Conservation (phyloP, 2,888 invertebrate species). For the Eupithecia subfuscata region DNA sequence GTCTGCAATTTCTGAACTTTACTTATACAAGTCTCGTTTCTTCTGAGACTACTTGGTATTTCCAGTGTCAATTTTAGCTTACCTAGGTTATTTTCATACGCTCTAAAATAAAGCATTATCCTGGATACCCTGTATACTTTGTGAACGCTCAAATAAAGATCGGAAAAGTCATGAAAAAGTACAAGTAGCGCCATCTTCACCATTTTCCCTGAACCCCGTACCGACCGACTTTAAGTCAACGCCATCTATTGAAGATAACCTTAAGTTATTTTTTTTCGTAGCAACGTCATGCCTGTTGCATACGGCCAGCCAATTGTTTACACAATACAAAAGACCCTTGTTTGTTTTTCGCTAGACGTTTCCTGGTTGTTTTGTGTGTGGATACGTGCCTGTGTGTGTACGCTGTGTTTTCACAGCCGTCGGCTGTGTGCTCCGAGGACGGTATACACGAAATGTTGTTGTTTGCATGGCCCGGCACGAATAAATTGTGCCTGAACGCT, state of each 20-base stretch:
- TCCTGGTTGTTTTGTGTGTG: constrained; percentile 84
- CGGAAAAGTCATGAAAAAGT: background rate
- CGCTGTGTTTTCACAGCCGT: constrained; percentile 78
- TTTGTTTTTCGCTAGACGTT: constrained; percentile 85
- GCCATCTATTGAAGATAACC: constrained; percentile 71
- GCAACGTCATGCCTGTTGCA: constrained; percentile 81
- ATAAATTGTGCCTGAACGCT: constrained; percentile 69
- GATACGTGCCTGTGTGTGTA: constrained; percentile 58
- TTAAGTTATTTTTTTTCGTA: constrained; percentile 67
- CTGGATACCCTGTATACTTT: background rate
- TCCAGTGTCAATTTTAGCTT: background rate
- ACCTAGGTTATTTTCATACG: background rate
- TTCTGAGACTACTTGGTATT: background rate
- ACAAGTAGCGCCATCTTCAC: constrained; percentile 44
- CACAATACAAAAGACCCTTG: constrained; percentile 84
- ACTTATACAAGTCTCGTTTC: background rate
- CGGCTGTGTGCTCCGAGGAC: constrained; percentile 66
- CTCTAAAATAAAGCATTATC: background rate
- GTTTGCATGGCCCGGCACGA: constrained; percentile 71
- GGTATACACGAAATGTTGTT: constrained; percentile 78
- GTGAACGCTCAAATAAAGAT: background rate
- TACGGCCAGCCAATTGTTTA: constrained; percentile 81
- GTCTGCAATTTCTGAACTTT: background rate
- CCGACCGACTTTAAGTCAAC: constrained; percentile 43
- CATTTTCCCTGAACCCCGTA: constrained; percentile 37